phyloP scores from a whole-genome alignment of 2,888 invertebrate genomes.

The Anthrax anthrax region DNA sequence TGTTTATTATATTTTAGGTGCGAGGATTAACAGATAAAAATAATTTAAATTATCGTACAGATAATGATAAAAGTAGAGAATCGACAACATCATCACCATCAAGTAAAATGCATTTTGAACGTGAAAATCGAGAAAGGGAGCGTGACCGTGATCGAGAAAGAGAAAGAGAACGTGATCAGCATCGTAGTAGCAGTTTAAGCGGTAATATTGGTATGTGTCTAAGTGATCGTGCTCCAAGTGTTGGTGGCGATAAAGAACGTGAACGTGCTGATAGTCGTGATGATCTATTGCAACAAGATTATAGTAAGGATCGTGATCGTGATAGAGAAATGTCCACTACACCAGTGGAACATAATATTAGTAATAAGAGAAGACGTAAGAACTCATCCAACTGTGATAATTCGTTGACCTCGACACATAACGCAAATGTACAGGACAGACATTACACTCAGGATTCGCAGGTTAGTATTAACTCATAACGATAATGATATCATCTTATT shows the following conservation, averaged over 20 bases:
- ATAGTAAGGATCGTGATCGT: constrained; percentile 38
- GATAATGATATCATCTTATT: too few relatives aligned
- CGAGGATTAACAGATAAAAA: constrained; percentile 79
- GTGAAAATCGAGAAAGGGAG: constrained; percentile 13
- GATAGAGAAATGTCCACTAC: constrained; percentile 41
- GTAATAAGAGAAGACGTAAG: constrained; percentile 41
- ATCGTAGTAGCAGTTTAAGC: constrained; percentile 12
- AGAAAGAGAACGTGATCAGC: constrained; percentile 20
- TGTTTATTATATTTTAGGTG: constrained; percentile 26
- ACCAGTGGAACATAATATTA: constrained; percentile 36
- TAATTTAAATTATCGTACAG: constrained; percentile 37
- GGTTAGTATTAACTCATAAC: constrained; percentile 40
- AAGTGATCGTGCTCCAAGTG: constrained; percentile 32
- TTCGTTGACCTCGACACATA: constrained; percentile 43
- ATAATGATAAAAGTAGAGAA: constrained; percentile 33
- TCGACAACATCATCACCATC: constrained; percentile 31
- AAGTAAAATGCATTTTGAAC: constrained; percentile 19
- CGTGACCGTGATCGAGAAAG: constrained; percentile 17
- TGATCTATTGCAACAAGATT: constrained; percentile 32
- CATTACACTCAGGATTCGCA: constrained; percentile 50
- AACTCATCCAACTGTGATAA: constrained; percentile 50
- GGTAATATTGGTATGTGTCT: constrained; percentile 14
- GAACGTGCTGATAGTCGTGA: constrained; percentile 30
- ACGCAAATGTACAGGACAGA: constrained; percentile 41
- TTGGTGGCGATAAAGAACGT: constrained; percentile 27